Base-by-base conservation (phyloP, 2,797 vertebrate species). In the Schizopygopsis pylzovi region DNA sequence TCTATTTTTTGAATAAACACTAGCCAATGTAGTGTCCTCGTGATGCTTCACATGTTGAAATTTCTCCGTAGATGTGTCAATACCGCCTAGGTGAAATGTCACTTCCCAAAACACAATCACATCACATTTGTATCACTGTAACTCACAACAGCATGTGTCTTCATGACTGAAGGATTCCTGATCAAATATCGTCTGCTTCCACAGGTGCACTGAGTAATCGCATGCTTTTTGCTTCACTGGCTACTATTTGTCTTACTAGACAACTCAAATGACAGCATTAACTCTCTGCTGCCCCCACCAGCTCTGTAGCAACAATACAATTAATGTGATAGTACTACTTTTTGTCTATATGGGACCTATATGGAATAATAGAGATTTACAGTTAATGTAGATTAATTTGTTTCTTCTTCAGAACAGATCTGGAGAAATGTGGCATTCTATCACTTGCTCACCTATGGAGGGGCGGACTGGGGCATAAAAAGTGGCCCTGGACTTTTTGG, bases 141-240 rank as follows among this genome's bases (percentile, higher is more conserved):
- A 39, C 28, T 56, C 37, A 41, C 37, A 78, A 59, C 7, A 25
- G 76, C 54, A 59, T 54, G 20, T 43, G 22, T 41, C 37, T 77
- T 37, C 49, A n/a, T 54, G 49, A 39, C 13, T 16, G 52, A 59
- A 41, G 18, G 54, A 78, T 43, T 78, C 3, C 54, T 61, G 22
- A 8, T 59, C 37, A 78, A 78, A 78, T 41, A 61, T 59, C n/a
- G 16, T 52, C 47, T 52, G 47, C 54, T 78, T 77, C 20, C 37
- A 52, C 52, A n/a, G 52, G 76, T 78, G 33, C 76, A n/a, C 20
- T n/a, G 20, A 41, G 54, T 59, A 59, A 59, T 15, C 37, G 11
- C 28, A 54, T 4, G 18, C 28, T 33, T 22, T 54, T 59, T 59
- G 12, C 75, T 59, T 59, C 75, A 78, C 37, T 28, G 13, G 4